phyloP scores from a whole-genome alignment of 2,113 vertebrate species.

The Triplophysa siluroides region DNA sequence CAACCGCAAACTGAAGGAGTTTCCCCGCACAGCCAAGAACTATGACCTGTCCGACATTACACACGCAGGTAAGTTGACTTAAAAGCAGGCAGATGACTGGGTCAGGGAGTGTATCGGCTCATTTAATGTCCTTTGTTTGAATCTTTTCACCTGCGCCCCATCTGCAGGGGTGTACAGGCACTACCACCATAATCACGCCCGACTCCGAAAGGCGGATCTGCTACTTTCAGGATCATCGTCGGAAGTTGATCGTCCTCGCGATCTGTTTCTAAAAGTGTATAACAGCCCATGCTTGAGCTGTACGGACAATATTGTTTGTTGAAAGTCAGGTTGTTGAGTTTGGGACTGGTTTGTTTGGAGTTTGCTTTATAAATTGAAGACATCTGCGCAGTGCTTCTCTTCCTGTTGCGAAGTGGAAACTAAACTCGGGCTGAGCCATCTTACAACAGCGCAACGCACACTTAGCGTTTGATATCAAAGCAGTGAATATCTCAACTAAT shows the following conservation, averaged over 20 bases:
- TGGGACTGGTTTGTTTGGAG: background rate
- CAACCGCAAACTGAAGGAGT: constrained; percentile 85
- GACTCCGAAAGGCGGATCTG: constrained; percentile 27
- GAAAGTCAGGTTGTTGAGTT: constrained; percentile 3
- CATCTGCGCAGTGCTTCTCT: constrained; percentile 42
- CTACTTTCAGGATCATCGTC: background rate
- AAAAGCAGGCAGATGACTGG: background rate
- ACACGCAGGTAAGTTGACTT: constrained; percentile 78
- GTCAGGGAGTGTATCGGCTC: constrained; percentile 3
- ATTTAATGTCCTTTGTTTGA: constrained; percentile 47
- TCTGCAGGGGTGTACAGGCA: constrained; percentile 10
- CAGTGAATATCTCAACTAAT: background rate
- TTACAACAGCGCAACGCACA: background rate
- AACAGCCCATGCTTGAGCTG: background rate
- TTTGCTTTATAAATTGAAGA: constrained; percentile 34
- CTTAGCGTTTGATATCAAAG: background rate
- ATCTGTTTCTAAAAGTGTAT: background rate
- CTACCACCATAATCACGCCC: constrained; percentile 18
- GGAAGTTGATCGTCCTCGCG: background rate
- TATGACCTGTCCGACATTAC: constrained; percentile 90
- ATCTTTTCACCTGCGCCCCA: constrained; percentile 50
- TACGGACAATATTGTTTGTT: background rate
- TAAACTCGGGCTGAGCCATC: background rate
- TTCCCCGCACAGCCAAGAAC: constrained; percentile 82
- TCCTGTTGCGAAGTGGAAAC: constrained; percentile 42